Base-by-base conservation (phyloP, 2,113 vertebrate species). In the Dasyurus viverrinus region DNA sequence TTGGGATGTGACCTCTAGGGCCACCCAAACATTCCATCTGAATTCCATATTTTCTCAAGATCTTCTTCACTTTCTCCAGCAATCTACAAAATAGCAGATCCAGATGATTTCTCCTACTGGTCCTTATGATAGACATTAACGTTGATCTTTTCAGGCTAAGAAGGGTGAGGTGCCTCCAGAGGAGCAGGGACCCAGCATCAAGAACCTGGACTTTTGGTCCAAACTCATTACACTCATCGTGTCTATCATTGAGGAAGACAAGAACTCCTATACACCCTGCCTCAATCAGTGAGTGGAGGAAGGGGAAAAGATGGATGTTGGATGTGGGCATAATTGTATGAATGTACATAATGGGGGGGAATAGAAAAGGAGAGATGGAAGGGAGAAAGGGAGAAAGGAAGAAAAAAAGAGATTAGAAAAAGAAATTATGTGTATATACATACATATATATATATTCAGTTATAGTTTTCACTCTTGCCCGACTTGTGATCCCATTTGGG, bases 131-230 rank as follows among this genome's bases (percentile, higher is more conserved):
- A 53, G 47, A 12, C 0, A 0, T 52, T 19, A 46, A 26, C n/a
- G 11, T 47, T 48, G 26, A 48, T 23, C 54, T 53, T 93, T 91
- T 16, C 97, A 99, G 99, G 98, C 98, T 90, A 99, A 99, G 98
- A 99, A 99, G 96, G 99, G 99, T 0, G 99, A 99, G 3, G 99
- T 99, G 16, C 99, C 99, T 30, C 99, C 99, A 0, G 99, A 99
- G 93, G 99, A 99, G 90, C 99, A 99, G 97, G 99, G 99, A 0
- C 99, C 99, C 94, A 99, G 99, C 98, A 99, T 99, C 98, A 99
- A 99, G 98, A 99, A 99, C 98, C 98, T 99, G 42, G 99, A 99
- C 98, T 99, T 99, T 97, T 99, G 99, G 99, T 99, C 99, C 95
- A 99, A 99, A 98, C 99, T 99, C 94, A 99, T 99, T 98, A 99